Conservation (phyloP, 1,140 invertebrate species). For the Drosophila albomicans region DNA sequence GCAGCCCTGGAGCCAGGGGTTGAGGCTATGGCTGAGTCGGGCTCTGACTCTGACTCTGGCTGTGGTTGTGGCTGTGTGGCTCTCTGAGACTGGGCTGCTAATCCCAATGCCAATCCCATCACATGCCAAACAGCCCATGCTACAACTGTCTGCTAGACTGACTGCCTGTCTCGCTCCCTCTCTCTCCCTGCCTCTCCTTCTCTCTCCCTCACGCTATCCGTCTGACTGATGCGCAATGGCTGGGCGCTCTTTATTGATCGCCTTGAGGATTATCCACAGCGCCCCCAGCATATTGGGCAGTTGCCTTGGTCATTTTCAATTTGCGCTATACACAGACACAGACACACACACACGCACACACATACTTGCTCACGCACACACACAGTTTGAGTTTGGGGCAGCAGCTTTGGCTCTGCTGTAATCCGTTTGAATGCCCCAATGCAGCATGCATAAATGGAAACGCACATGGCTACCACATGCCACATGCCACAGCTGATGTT, state of each 20-base stretch:
- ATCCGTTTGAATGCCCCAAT: constrained; percentile 75
- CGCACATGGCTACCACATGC: constrained; percentile 52
- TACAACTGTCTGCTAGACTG: constrained; percentile 19
- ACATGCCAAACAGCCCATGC: constrained; percentile 63
- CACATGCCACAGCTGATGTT: constrained; percentile 53
- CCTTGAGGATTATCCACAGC: constrained; percentile 75
- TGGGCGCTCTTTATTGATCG: constrained; percentile 75
- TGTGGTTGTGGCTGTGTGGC: constrained; percentile 10
- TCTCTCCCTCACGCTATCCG: not conserved
- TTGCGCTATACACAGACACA: constrained; percentile 50
- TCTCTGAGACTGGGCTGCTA: constrained; percentile 61
- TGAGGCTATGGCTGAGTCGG: constrained; percentile 20
- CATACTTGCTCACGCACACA: constrained; percentile 3
- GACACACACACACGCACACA: not conserved
- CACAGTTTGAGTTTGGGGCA: constrained; percentile 12
- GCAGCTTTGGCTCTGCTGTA: constrained; percentile 61
- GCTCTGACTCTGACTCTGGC: constrained; percentile 16
- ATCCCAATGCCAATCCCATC: constrained; percentile 77
- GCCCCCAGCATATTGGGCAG: constrained; percentile 71
- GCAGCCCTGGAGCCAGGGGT: constrained; percentile 45
- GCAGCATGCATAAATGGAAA: constrained; percentile 72
- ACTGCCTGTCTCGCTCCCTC: not conserved
- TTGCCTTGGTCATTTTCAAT: constrained; percentile 77
- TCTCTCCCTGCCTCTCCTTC: not conserved
- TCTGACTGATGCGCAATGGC: constrained; percentile 11